These are phyloP conservation scores for Ormyrus labotus DNA, from an alignment of 2,888 invertebrate genomes.

Conservation along the genomic window DNA sequence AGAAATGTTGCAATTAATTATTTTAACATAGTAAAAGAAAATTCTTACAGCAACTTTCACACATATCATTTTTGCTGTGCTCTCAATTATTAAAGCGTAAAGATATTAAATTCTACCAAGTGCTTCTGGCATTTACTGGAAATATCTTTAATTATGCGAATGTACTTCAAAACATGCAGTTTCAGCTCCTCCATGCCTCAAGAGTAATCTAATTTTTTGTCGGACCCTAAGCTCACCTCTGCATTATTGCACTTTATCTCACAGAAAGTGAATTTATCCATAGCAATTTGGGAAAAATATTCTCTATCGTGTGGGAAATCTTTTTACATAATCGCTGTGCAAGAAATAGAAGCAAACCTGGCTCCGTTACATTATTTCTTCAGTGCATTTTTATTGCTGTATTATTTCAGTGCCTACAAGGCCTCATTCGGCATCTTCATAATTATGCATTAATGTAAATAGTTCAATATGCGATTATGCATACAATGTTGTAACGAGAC, in stretches of 20 bases:
- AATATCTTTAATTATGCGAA: neutral
- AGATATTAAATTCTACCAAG: no score
- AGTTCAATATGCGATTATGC: neutral
- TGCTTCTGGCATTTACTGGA: neutral
- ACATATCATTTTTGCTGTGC: no score
- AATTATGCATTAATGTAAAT: constrained; percentile 1
- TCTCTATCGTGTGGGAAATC: constrained; percentile 26
- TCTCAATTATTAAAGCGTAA: no score
- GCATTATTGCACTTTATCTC: constrained; percentile 17
- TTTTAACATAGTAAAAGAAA: no score
- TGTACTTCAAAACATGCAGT: neutral
- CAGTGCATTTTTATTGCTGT: neutral
- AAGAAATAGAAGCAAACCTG: neutral
- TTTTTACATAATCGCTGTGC: constrained; percentile 28
- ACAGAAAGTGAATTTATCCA: constrained; percentile 13
- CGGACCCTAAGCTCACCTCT: neutral
- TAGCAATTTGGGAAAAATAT: constrained; percentile 9
- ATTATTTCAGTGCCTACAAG: no score
- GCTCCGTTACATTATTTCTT: constrained; percentile 8
- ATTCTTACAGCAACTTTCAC: no score
- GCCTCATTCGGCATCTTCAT: neutral
- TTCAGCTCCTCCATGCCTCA: neutral
- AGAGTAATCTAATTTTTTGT: neutral
- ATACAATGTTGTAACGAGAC: no score
- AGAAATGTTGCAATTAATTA: neutral